These are phyloP conservation scores for Rutpela maculata DNA, from an alignment of 2,888 invertebrate species.

Conservation along the genomic window DNA sequence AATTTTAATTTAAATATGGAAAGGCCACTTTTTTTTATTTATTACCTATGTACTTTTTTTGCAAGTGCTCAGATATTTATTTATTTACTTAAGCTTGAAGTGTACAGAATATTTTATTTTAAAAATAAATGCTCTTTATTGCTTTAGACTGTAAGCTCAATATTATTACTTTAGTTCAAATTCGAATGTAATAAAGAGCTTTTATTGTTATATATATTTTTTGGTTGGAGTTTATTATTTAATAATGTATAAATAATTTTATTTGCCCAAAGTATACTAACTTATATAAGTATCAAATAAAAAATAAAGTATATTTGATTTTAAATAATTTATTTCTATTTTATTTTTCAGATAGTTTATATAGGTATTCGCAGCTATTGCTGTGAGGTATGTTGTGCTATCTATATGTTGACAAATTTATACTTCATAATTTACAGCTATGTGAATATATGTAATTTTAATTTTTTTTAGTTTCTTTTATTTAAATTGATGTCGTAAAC, in stretches of 20 bases:
- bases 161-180: constrained; percentile 53
- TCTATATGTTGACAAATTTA: constrained; percentile 67
- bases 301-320: constrained; percentile 64
- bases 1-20: constrained; percentile 48
- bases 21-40: constrained; percentile 54
- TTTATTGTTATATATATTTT: constrained; percentile 65
- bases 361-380: constrained; percentile 61
- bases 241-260: constrained; percentile 62
- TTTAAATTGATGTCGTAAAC: neutral
- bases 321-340: constrained; percentile 57
- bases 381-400: constrained; percentile 62
- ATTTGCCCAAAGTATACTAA: constrained; percentile 70
- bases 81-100: constrained; percentile 65
- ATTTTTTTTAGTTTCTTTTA: constrained; percentile 49
- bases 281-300: constrained; percentile 59
- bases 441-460: constrained; percentile 69
- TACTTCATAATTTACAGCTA: constrained; percentile 69
- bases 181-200: constrained; percentile 62
- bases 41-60: constrained; percentile 61
- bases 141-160: constrained; percentile 55
- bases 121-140: constrained; percentile 63
- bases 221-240: constrained; percentile 68
- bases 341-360: constrained; percentile 59
- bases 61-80: constrained; percentile 65
- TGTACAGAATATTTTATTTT: constrained; percentile 63